Evolutionary conservation across 2,113 vertebrate species (phyloP), one percentile per base, ranked within the genome.

Genomic region (Microcebus murinus): DNA sequence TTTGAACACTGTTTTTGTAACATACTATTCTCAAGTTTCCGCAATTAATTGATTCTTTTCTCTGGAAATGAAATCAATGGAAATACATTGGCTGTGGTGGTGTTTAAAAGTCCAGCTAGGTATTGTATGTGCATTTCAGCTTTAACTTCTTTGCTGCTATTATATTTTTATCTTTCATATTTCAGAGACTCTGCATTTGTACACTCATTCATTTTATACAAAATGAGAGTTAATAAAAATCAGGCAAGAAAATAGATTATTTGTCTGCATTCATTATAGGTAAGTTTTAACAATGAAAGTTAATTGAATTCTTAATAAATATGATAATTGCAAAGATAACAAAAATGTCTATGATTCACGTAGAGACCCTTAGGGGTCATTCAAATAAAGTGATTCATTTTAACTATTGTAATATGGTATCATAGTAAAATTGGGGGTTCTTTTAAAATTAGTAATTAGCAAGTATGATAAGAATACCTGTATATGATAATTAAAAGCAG

Each of bases 291-390:
- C 81, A 83, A 87, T 87, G 48, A 50, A 90, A 90, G 42, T 48
- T 79, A 94, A 70, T 61, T 73, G 42, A 81, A 80, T 87, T 83
- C 23, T 93, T 84, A 77, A 31, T n/a, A 87, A 59, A 82, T 18
- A 48, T 8, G 39, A 77, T 91, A 45, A 76, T 36, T 87, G 20
- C 6, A 94, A 95, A 93, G 57, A 96, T 70, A 57, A 70, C 36
- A 80, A 89, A 80, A 31, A 31, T 34, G 67, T 39, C 5, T 63
- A 15, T 17, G 50, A 90, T 34, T 93, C 65, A 70, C 39, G 70
- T 52, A 80, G 48, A 88, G 20, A 74, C 23, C 23, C 34, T 55
- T 13, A 6, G 2, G 14, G 55, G 50, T 45, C 17, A 95, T 80
- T 88, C 36, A 48, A 57, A 45, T 21, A 83, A 36, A 87, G 88